Conservation (phyloP, 1,140 invertebrate species). For the Hylyphantes graminicola region DNA sequence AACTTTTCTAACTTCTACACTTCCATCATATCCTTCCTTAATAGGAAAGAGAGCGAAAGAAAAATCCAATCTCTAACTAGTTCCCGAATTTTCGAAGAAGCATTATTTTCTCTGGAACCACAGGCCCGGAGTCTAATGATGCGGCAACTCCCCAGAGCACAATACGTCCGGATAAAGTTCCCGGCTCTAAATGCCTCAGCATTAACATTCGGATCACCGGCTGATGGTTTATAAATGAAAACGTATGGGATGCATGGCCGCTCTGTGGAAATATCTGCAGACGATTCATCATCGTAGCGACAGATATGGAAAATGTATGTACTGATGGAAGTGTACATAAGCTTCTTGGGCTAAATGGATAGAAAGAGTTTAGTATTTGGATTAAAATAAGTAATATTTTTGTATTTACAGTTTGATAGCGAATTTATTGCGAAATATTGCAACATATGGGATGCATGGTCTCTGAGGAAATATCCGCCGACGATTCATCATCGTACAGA, state of each 20-base stretch:
- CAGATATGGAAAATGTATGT: conserved; percentile 20
- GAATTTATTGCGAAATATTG: too few relatives aligned
- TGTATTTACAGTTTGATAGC: too few relatives aligned
- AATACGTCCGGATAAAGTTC: conserved; percentile 18
- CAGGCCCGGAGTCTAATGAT: conserved; percentile 31
- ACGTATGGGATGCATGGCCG: conserved; percentile 1
- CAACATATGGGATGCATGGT: too few relatives aligned
- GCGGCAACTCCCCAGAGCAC: conserved; percentile 30
- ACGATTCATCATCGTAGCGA: conserved; percentile 23
- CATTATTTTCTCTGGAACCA: conserved; percentile 8
- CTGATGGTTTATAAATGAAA: conserved; percentile 54
- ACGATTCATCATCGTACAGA: too few relatives aligned
- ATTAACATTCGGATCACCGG: conserved; percentile 43
- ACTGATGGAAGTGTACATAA: background rate
- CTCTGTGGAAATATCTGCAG: background rate
- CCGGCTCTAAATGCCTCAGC: conserved; percentile 33
- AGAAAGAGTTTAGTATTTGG: too few relatives aligned
- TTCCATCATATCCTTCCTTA: background rate
- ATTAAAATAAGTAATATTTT: too few relatives aligned
- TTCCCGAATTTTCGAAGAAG: conserved; percentile 22
- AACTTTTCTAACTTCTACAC: background rate
- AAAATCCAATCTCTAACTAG: conserved; percentile 5
- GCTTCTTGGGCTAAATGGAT: too few relatives aligned
- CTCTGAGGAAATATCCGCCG: too few relatives aligned
- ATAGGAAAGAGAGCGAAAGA: background rate